phyloP scores from a whole-genome alignment of 1,140 invertebrate species.

The Dendroctonus valens region DNA sequence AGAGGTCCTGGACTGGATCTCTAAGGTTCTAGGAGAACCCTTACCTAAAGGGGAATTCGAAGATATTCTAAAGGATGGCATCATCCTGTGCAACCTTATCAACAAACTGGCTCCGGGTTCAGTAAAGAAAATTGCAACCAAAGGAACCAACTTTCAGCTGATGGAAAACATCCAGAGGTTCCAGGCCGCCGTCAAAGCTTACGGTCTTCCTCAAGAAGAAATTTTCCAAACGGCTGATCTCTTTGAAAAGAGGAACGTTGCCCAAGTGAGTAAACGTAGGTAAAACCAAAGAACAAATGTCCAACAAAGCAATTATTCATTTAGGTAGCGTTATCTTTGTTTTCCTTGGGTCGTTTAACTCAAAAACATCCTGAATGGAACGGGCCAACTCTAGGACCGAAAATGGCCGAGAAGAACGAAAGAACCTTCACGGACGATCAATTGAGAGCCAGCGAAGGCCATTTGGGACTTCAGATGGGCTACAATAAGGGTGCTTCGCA shows the following conservation, averaged over 20 bases:
- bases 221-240: constrained; percentile 98
- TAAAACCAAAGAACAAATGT: no score
- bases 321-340: constrained; percentile 46
- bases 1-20: constrained; percentile 90
- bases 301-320: constrained; percentile 5
- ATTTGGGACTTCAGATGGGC: constrained; percentile 94
- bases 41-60: constrained; percentile 82
- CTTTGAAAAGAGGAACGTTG: constrained; percentile 94
- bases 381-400: constrained; percentile 86
- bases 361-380: constrained; percentile 93
- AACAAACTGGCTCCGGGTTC: constrained; percentile 94
- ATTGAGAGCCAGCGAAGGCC: constrained; percentile 82
- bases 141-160: constrained; percentile 95
- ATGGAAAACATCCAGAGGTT: constrained; percentile 99
- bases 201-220: constrained; percentile 94
- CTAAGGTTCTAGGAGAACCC: constrained; percentile 81
- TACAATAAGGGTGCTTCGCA: constrained; percentile 92
- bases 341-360: constrained; percentile 60
- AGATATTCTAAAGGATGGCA: constrained; percentile 89
- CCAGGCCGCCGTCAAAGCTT: constrained; percentile 88
- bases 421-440: constrained; percentile 94
- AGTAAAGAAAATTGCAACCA: constrained; percentile 94
- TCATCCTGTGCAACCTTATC: constrained; percentile 89
- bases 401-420: constrained; percentile 93
- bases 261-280: constrained; percentile 70